Percentiles rank a stretch among this genome's conserved stretches.
phyloP scores from a whole-genome alignment of 2,113 vertebrate species.

The Micronycteris hirsuta region DNA sequence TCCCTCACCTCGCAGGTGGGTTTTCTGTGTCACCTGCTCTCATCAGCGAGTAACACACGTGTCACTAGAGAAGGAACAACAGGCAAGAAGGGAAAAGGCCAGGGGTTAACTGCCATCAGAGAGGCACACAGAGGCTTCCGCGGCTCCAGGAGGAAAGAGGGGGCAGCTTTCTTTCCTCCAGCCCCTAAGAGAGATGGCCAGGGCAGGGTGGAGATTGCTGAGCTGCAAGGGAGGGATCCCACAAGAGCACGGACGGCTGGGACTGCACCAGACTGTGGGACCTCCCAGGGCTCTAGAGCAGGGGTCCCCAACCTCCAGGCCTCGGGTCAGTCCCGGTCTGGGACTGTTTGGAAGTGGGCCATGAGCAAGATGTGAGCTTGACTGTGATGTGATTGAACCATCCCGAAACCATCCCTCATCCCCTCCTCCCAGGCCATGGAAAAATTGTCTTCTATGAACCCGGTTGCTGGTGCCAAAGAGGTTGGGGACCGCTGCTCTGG shows the following conservation, averaged over 20 bases:
- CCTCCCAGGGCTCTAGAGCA: neutral
- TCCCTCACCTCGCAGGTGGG: neutral
- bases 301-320: too few species aligned
- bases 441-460: too few species aligned
- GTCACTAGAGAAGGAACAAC: neutral
- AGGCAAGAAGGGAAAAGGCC: neutral
- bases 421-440: too few species aligned
- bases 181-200: neutral
- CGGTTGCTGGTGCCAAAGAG: too few species aligned
- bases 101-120: rapidly evolving
- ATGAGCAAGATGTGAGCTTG: too few species aligned
- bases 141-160: neutral
- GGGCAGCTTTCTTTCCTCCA: neutral
- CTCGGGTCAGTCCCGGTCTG: too few species aligned
- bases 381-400: too few species aligned
- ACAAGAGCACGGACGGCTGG: rapidly evolving
- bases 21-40: neutral
- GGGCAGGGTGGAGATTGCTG: too few species aligned
- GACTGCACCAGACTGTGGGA: neutral
- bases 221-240: neutral
- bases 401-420: too few species aligned
- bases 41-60: neutral
- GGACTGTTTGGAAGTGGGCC: too few species aligned
- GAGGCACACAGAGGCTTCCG: neutral
- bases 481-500: too few species aligned